Percentiles rank a stretch among this genome's conserved stretches.
These are phyloP conservation scores for Pollimyrus isidori DNA, from an alignment of 2,113 vertebrate genomes.

Conservation along the genomic window DNA sequence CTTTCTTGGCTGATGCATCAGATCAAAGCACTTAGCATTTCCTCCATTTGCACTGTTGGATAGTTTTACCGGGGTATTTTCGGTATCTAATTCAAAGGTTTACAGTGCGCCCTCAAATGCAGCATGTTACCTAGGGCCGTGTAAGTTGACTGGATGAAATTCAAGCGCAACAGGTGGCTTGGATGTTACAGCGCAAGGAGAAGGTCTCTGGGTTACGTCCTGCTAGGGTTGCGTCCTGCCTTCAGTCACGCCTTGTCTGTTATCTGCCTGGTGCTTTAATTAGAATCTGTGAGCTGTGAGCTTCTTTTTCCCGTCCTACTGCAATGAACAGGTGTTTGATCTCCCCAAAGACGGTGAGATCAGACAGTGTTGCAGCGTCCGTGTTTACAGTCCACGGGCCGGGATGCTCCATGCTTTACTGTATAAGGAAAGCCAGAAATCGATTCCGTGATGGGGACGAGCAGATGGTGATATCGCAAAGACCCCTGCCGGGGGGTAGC, in stretches of 20 bases:
- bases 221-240: not conserved
- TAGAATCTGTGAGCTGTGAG: not conserved
- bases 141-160: not conserved
- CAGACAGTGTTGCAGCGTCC: not conserved
- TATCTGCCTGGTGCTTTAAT: not conserved
- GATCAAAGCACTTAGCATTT: not conserved
- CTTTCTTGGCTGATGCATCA: not conserved
- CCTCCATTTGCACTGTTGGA: not conserved
- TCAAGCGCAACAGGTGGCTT: not conserved
- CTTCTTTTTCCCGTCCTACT: not conserved
- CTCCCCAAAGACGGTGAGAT: not conserved
- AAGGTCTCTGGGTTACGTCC: not conserved
- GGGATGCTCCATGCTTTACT: not conserved
- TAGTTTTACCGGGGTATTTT: not conserved
- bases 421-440: not conserved
- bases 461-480: not conserved
- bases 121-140: not conserved
- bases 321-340: not conserved
- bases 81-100: not conserved
- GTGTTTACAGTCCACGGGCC: not conserved
- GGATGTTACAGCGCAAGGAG: not conserved
- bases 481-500: not conserved
- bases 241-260: not conserved
- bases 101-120: not conserved
- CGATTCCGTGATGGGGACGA: not conserved